These are phyloP conservation scores for Hypocryptadius cinnamomeus DNA, from an alignment of 2,113 vertebrate species.

Conservation along the genomic window DNA sequence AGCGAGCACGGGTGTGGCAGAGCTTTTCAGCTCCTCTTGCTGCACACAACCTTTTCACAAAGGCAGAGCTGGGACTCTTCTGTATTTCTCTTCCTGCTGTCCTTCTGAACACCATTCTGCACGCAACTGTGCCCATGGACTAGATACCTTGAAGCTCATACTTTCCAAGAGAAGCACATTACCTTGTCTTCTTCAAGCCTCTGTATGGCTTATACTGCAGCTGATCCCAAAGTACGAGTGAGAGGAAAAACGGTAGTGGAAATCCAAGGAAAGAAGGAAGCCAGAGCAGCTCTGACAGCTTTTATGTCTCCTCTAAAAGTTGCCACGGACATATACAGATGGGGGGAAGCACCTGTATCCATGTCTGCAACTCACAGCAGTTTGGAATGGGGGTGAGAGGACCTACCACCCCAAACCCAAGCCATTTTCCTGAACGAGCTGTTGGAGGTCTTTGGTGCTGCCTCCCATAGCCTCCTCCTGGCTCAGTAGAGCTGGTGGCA, in stretches of 20 bases:
- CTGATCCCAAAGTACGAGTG: not conserved
- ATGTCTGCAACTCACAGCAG: rapidly evolving
- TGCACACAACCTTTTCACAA: not conserved
- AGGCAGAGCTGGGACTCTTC: not conserved
- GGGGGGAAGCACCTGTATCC: not conserved
- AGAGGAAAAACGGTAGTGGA: not conserved
- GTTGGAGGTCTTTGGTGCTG: not conserved
- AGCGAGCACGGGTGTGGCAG: not conserved
- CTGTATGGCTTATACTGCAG: not conserved
- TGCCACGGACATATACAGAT: rapidly evolving
- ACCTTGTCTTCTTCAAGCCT: not conserved
- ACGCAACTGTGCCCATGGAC: not conserved
- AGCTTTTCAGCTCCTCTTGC: not conserved
- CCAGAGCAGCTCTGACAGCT: not conserved
- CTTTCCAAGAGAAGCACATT: not conserved
- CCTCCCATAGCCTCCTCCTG: not conserved
- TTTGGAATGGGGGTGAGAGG: not conserved
- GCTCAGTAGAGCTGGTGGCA: rapidly evolving
- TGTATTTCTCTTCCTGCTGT: not conserved
- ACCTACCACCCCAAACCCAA: rapidly evolving
- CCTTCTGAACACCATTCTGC: not conserved
- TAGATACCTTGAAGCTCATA: not conserved
- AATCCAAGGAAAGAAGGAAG: not conserved
- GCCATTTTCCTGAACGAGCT: rapidly evolving
- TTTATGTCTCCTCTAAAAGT: not conserved